Conservation (phyloP, 2,888 invertebrate species). For the Schizotus pectinicornis region DNA sequence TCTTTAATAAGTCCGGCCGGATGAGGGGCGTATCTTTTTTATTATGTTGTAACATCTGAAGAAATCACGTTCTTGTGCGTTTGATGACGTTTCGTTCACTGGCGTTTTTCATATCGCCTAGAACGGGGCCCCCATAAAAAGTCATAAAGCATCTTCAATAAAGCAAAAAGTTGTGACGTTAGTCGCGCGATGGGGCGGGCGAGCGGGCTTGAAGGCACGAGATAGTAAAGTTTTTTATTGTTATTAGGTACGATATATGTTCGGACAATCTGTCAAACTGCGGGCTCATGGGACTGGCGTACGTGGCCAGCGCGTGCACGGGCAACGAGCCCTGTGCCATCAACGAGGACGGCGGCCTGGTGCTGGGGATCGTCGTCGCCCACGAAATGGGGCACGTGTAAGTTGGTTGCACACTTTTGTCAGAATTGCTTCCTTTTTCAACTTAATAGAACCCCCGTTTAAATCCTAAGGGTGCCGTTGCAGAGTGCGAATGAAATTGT, state of each 20-base stretch:
- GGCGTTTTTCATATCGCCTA: conserved; percentile 18
- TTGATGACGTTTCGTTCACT: conserved; percentile 7
- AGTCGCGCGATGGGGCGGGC: conserved; percentile 2
- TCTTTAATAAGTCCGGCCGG: conserved; percentile 17
- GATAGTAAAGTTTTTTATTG: conserved; percentile 30
- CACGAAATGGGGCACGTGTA: conserved; percentile 76
- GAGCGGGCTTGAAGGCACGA: background rate
- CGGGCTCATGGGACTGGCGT: conserved; percentile 70
- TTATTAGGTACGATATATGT: conserved; percentile 63
- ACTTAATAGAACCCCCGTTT: too few species aligned
- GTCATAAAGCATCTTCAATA: conserved; percentile 24
- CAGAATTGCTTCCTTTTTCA: background rate
- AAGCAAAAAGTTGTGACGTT: conserved; percentile 21
- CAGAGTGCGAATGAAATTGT: too few species aligned
- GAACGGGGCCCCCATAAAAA: conserved; percentile 14
- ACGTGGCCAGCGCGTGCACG: conserved; percentile 70
- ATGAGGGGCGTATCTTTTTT: conserved; percentile 20
- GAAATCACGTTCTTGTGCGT: conserved; percentile 21
- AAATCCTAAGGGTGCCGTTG: too few species aligned
- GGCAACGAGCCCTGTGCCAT: conserved; percentile 68
- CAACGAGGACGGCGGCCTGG: conserved; percentile 71
- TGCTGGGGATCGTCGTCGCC: conserved; percentile 68
- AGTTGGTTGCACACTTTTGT: conserved; percentile 43
- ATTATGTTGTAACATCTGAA: conserved; percentile 28
- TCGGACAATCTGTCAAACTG: conserved; percentile 59